Percentiles rank a stretch among this genome's conserved stretches.
Conservation (phyloP, 2,797 vertebrate species). For the Danio choprae region DNA sequence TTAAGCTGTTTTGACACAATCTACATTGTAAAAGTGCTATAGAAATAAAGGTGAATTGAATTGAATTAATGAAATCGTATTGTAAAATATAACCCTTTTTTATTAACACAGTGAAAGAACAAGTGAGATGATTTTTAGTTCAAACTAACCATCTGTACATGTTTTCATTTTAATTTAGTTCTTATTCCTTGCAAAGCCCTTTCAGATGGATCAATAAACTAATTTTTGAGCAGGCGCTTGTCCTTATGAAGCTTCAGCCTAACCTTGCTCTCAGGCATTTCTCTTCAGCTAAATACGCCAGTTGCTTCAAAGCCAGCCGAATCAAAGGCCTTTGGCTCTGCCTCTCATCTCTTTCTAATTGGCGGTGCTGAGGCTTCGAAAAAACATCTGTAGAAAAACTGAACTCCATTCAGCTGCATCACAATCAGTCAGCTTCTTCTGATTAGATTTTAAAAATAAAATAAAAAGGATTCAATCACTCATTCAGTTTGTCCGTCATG, state of each 20-base stretch:
- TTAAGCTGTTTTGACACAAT: too few relatives aligned
- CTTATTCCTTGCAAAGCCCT: not conserved
- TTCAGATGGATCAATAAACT: constrained; percentile 11
- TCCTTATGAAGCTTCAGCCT: constrained; percentile 52
- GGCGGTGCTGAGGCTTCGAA: constrained; percentile 63
- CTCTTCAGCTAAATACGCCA: constrained; percentile 74
- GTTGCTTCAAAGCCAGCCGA: constrained; percentile 75
- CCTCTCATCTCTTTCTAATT: constrained; percentile 69
- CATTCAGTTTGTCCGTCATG: not conserved
- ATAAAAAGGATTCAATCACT: not conserved
- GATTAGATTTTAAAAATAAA: too few relatives aligned
- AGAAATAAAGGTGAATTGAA: too few relatives aligned
- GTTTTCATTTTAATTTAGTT: not conserved
- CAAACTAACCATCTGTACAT: not conserved
- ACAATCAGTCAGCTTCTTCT: constrained; percentile 25
- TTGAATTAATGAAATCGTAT: too few relatives aligned
- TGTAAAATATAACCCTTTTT: too few relatives aligned
- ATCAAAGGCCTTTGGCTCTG: constrained; percentile 67
- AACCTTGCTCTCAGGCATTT: constrained; percentile 64
- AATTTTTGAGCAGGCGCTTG: not conserved
- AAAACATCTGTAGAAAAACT: constrained; percentile 63
- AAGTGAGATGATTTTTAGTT: not conserved
- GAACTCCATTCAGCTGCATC: constrained; percentile 19
- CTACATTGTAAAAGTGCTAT: too few relatives aligned
- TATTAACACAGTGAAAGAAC: too few relatives aligned